Conservation (phyloP, 1,140 invertebrate species). For the Drosophila melanogaster region DNA sequence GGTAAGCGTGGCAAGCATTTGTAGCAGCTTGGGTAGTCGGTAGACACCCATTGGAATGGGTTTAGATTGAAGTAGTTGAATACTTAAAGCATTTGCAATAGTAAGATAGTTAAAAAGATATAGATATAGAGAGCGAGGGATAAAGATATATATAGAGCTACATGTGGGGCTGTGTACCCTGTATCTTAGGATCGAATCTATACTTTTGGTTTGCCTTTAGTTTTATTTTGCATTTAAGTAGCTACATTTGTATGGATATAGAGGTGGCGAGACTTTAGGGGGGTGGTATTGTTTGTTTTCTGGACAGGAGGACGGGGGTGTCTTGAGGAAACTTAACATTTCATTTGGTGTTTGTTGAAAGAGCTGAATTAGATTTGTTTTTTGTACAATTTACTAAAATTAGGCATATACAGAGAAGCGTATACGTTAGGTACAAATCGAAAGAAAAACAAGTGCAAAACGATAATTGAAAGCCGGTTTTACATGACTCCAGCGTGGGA, state of each 20-base stretch:
- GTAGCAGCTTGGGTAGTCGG: conserved; percentile 14
- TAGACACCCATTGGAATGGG: conserved; percentile 12
- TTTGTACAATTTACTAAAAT: conserved; percentile 59
- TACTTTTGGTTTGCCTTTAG: conserved; percentile 13
- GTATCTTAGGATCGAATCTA: conserved; percentile 36
- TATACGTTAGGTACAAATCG: conserved; percentile 7
- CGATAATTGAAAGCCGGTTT: conserved; percentile 16
- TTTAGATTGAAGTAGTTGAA: conserved; percentile 13
- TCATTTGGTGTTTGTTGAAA: conserved; percentile 84
- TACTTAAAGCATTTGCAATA: conserved; percentile 20
- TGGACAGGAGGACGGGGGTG: conserved; percentile 33
- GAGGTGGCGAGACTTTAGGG: conserved; percentile 23
- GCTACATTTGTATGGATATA: conserved; percentile 1
- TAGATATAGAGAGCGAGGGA: conserved; percentile 7
- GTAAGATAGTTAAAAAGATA: conserved; percentile 15
- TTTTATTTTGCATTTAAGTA: conserved; percentile 11
- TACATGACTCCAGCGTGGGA: background rate
- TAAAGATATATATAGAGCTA: conserved; percentile 11
- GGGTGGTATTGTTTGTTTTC: conserved; percentile 39
- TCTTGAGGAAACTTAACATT: conserved; percentile 83
- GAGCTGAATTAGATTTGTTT: conserved; percentile 83
- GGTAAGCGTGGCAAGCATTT: conserved; percentile 40
- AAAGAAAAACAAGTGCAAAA: conserved; percentile 8
- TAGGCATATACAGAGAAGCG: conserved; percentile 36
- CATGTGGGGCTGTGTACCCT: conserved; percentile 10